Evolutionary conservation across 2,888 invertebrate genomes (phyloP), one percentile per base, ranked within the genome.

Genomic region (Lochmaea crataegi): DNA sequence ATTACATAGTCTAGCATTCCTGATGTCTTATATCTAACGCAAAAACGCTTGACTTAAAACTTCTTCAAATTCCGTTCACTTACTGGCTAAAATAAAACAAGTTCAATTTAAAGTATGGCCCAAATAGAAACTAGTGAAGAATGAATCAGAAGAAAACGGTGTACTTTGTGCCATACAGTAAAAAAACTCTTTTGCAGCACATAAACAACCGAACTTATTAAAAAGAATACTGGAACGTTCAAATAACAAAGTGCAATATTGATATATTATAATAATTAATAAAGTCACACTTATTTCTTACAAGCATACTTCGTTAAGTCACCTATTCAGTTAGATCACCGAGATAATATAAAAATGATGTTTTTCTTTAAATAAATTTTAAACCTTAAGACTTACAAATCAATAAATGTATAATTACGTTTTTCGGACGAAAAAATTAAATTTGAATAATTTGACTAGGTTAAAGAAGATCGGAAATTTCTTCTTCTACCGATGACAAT

Each of bases 401-500:
- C 68, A 74, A 71, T 72, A 68, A 75, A 14, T 45, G 67, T 74
- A 70, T 67, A 69, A 71, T 70, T 18, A 68, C 57, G 5, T 38
- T 38, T 38, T 7, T 7, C 32, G 32, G 32, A 74, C 71, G 65
- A 74, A 76, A 69, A 75, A 77, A 56, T 68, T 74, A 75, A 73
- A 77, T 68, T 66, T 72, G 68, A 60, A 75, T 45, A 73, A 74
- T 72, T 78, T 74, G 73, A 77, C 75, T 77, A 75, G 74, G 77
- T 77, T 68, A 68, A 70, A 72, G 73, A 72, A 75, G 73, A 63
- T 41, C 7, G 1, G 2, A 74, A 70, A 71, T 68, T 11, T 77
- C 79, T 76, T 72, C 76, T 61, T 63, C 78, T 80, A 81, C 77
- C 79, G 77, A 71, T 79, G 78, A 58, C 76, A 78, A 75, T 81